These are phyloP conservation scores for Caenorhabditis zanzibari DNA, from an alignment of 2,888 invertebrate species.

Conservation along the genomic window DNA sequence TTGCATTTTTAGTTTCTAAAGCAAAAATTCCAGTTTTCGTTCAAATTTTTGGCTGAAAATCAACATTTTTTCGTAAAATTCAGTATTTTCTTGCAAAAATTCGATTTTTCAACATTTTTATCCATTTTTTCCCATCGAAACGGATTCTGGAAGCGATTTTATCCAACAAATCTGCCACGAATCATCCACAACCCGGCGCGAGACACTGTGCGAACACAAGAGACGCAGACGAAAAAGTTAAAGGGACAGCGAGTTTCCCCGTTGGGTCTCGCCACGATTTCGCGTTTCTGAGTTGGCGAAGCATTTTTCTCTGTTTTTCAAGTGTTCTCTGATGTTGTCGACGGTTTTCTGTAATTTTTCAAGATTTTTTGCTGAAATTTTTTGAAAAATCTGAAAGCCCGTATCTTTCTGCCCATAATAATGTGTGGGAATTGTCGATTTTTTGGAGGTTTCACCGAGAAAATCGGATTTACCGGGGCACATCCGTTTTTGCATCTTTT, in stretches of 20 bases:
- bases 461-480: background rate
- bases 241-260: conserved; percentile 45
- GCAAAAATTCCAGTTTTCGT: no score
- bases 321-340: conserved; percentile 49
- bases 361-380: background rate
- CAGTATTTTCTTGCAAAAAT: no score
- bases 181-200: conserved; percentile 8
- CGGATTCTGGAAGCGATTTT: conserved; percentile 26
- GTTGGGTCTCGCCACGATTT: conserved; percentile 45
- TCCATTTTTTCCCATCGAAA: conserved; percentile 1
- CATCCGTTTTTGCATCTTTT: background rate
- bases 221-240: conserved; percentile 53
- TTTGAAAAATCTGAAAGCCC: background rate
- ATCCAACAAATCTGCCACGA: conserved; percentile 58
- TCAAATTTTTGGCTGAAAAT: background rate
- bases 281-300: conserved; percentile 66
- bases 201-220: conserved; percentile 22
- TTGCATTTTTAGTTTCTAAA: no score
- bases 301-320: conserved; percentile 41
- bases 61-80: background rate
- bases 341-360: conserved; percentile 35
- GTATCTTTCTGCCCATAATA: background rate
- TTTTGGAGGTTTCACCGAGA: background rate
- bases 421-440: background rate
- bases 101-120: background rate